Percentiles rank a stretch among this genome's conserved stretches.
Evolutionary conservation across 2,797 vertebrate species (phyloP).

Genomic region (Parotocinclus haroldoi): DNA sequence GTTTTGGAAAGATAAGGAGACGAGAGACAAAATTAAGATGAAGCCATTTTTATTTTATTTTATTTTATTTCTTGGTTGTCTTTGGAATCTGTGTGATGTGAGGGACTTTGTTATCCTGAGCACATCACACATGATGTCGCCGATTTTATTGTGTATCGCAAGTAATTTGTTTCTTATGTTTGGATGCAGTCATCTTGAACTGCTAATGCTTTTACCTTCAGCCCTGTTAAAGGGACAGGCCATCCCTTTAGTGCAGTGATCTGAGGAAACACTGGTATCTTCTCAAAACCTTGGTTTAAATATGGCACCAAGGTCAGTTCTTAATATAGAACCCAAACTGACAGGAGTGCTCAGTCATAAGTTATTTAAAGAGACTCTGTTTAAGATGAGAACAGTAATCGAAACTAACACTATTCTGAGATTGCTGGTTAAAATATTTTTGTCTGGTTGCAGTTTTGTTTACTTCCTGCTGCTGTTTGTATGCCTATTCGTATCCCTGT

Average conservation of each 20-base stretch:
- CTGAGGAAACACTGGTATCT: neutral
- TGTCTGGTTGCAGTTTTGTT: neutral
- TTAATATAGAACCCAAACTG: constrained; percentile 10
- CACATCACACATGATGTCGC: no score
- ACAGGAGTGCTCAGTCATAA: neutral
- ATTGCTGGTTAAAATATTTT: neutral
- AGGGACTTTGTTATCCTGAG: no score
- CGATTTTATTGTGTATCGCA: no score
- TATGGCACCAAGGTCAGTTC: constrained; percentile 1
- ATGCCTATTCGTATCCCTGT: neutral
- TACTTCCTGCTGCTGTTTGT: neutral
- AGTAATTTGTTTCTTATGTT: no score
- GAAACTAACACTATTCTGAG: neutral
- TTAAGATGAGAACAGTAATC: neutral
- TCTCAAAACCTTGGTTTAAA: constrained; percentile 2
- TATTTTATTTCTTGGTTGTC: no score
- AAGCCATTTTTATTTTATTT: no score
- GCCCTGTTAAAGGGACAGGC: neutral
- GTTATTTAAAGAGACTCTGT: no score
- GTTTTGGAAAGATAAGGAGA: no score
- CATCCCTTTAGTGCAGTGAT: neutral
- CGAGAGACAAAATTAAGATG: no score
- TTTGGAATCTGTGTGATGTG: no score
- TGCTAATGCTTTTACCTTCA: no score
- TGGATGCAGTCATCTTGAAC: no score